Base-by-base conservation (phyloP, 2,888 invertebrate genomes). In the Phania funesta region DNA sequence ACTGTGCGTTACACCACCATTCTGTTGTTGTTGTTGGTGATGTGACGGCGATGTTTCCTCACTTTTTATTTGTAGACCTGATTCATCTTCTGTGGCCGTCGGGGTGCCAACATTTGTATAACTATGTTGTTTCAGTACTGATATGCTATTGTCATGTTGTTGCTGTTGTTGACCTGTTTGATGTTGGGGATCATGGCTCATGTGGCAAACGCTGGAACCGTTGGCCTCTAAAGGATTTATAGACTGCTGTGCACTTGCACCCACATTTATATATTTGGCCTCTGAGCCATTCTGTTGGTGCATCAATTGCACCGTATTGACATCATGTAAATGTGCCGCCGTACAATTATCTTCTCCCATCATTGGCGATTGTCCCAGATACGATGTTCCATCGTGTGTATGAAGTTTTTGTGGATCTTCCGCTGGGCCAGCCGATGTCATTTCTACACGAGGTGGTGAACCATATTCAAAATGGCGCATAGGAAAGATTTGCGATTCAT, bases 401-500 rank as follows among this genome's bases (percentile, higher is more conserved):
- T 84, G 84, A 18, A 85, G 52, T 65, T 90, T 94, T 93, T 85
- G 87, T 24, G 93, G 92, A 94, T 95, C 86, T 94, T 94, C 79
- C 93, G 92, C 83, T 8, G 60, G 70, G 20, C 85, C 87, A 32
- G 84, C 84, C 13, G 87, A 86, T 41, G 87, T 87, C 88, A 90
- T 90, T 73, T 90, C 90, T 24, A 90, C 86, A 62, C 91, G 86
- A 16, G 91, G 89, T 32, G 91, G 91, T 85, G 91, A 91, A 46
- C 90, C 91, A 80, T 91, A 91, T 52, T 91, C 91, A 67, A 90
- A 90, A 84, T 90, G 91, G 3, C 94, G 89, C 91, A 95, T 91
- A 0, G 93, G 93, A 88, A 96, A 96, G 87, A 96, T 92, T 86
- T 95, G 95, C 9, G 93, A 93, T 84, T 96, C 96, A 89, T 96